Conservation (phyloP, 2,888 invertebrate species). For the Stegophylla sp. region DNA sequence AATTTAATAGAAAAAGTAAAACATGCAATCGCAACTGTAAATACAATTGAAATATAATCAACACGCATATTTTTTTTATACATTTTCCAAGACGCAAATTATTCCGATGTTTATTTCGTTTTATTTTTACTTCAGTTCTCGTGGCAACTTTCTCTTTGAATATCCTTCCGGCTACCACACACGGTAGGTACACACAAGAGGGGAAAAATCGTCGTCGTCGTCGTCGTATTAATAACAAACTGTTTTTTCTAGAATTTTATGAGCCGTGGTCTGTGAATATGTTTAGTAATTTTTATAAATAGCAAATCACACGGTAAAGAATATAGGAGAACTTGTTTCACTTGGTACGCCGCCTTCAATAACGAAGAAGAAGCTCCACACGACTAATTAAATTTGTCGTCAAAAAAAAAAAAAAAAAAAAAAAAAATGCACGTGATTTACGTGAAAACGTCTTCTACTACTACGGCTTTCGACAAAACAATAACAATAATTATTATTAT, state of each 20-base stretch:
- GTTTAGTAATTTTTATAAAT: slow-evolving; percentile 26
- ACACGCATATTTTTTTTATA: no score
- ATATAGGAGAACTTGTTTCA: neutral
- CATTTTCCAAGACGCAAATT: no score
- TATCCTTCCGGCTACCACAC: neutral
- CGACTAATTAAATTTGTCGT: no score
- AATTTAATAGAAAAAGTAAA: no score
- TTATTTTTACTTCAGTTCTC: neutral
- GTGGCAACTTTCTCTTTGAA: neutral
- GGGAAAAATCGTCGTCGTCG: neutral
- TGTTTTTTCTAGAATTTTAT: neutral
- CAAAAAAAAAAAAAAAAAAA: no score
- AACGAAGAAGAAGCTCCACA: neutral
- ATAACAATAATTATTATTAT: no score
- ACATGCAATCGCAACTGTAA: no score
- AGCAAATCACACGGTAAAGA: neutral
- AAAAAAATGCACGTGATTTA: no score
- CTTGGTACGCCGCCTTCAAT: neutral
- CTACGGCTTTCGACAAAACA: no score
- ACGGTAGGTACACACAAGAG: neutral
- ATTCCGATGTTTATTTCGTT: neutral
- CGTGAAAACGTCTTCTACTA: no score
- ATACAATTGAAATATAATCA: no score
- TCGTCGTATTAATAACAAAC: slow-evolving; percentile 22
- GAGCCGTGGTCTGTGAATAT: neutral